Base-by-base conservation (phyloP, 2,797 vertebrate genomes). In the Caiman crocodilus region DNA sequence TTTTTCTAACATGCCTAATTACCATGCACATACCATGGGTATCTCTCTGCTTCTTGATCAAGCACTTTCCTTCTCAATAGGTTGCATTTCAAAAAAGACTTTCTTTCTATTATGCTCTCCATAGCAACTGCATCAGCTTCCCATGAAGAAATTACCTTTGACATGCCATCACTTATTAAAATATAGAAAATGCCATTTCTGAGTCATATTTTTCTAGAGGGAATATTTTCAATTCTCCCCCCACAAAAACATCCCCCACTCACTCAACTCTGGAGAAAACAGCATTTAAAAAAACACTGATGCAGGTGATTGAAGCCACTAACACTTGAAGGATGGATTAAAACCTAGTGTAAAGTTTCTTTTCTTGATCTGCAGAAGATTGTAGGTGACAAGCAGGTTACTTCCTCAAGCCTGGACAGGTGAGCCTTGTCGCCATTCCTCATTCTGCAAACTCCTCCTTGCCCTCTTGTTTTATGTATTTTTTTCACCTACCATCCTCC, bases 81-180 rank as follows among this genome's bases (percentile, higher is more conserved):
- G 12, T 42, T 58, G 42, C 67, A 81, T 67, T 82, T 93, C 79
- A 90, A 87, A 90, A 90, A 78, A 79, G 77, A 80, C 11, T 73
- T 90, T 55, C 55, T 90, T 76, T 86, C 63, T 69, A 75, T 90
- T 75, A 71, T 14, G 13, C 59, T 96, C 90, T 94, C 96, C 96
- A 95, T 96, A 88, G 96, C 92, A 96, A 96, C 96, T 69, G 88
- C 75, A 86, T 84, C 94, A 86, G 55, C 84, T 88, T 86, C 58
- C 90, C 88, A 88, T 93, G 93, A 93, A 96, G 95, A 94, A 93
- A 96, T 95, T 96, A 93, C 92, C 88, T 89, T 89, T 92, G 93
- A 79, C 65, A 85, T 95, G 94, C 86, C 89, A 88, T 80, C 76
- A 67, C 74, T 86, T 86, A 79, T 86, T 90, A 85, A 89, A 89